Percentiles rank a stretch among this genome's conserved stretches.
Evolutionary conservation across 2,113 vertebrate genomes (phyloP).

Genomic region (Todiramphus chloris): DNA sequence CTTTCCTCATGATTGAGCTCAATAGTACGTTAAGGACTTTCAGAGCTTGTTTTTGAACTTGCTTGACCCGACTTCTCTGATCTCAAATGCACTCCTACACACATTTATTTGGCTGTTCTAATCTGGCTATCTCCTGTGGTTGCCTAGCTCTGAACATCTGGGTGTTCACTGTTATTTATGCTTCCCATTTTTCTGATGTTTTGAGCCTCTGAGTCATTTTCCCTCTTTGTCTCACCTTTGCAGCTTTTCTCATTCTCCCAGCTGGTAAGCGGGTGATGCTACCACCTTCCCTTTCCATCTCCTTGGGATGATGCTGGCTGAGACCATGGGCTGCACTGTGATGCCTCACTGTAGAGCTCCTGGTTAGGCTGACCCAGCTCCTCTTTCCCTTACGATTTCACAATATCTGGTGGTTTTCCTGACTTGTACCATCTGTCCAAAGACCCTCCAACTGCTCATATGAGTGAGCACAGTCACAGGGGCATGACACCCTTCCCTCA

Average conservation of each 20-base stretch:
- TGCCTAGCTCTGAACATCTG: constrained; percentile 1
- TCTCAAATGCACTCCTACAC: constrained; percentile 34
- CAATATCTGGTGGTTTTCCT: neutral
- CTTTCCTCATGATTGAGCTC: neutral
- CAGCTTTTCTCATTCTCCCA: neutral
- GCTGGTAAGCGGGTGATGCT: rapidly evolving
- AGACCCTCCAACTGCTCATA: neutral
- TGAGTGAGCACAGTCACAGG: rapidly evolving
- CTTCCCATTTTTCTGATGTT: neutral
- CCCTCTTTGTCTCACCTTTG: constrained; percentile 3
- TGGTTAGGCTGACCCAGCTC: neutral
- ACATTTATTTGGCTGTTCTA: constrained; percentile 26
- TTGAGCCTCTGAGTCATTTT: neutral
- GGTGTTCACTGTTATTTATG: constrained; percentile 7
- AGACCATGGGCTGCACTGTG: rapidly evolving
- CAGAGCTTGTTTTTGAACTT: constrained; percentile 45
- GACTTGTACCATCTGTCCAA: neutral
- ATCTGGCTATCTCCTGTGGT: constrained; percentile 15
- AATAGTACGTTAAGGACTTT: constrained; percentile 13
- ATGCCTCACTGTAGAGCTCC: neutral
- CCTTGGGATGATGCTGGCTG: neutral
- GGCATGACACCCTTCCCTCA: rapidly evolving
- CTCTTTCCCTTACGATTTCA: neutral
- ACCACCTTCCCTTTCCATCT: neutral
- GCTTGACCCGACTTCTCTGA: constrained; percentile 36